Evolutionary conservation across 2,888 invertebrate genomes (phyloP), one percentile per base, ranked within the genome.

Genomic region (Urechis unicinctus): DNA sequence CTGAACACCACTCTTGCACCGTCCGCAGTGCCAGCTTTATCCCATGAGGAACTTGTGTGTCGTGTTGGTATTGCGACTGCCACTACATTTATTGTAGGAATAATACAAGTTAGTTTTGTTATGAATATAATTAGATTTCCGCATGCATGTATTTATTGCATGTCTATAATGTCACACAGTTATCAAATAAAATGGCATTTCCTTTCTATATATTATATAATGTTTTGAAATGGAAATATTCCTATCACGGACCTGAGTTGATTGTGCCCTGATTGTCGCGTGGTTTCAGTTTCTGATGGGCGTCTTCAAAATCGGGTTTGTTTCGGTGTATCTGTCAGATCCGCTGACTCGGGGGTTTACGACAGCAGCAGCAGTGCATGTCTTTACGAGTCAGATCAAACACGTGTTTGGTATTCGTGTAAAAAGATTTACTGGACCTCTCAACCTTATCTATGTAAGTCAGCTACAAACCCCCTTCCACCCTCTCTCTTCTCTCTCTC

Each of bases 311-410:
- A 45, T 61, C 21, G 61, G 61, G 1, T 57, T 59, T 31, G 52
- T 61, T 41, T 54, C 59, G 1, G 52, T 52, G 36, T 60, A 59
- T 49, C 45, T 61, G 30, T 59, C 61, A 1, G 56, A 56, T 24
- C 72, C 77, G 0, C 80, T 93, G 64, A 88, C 92, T 25, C 88
- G 88, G 53, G 91, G 91, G 1, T 91, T 93, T 79, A 91, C 91
- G 1, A 89, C 90, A 0, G 92, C 88, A 0, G 88, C 91, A 2
- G 88, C 91, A 0, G 82, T 89, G 67, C 89, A 91, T 73, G 91
- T 93, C 13, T 82, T 89, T 44, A 83, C 87, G 0, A 89, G 89
- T 0, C 92, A 93, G 77, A 66, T 81, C 75, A 78, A 78, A 56
- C 74, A 77, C 59, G 66, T 80, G 13, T 71, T 81, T 60, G 81